Base-by-base conservation (phyloP, 2,797 vertebrate genomes). In the Lemur catta region DNA sequence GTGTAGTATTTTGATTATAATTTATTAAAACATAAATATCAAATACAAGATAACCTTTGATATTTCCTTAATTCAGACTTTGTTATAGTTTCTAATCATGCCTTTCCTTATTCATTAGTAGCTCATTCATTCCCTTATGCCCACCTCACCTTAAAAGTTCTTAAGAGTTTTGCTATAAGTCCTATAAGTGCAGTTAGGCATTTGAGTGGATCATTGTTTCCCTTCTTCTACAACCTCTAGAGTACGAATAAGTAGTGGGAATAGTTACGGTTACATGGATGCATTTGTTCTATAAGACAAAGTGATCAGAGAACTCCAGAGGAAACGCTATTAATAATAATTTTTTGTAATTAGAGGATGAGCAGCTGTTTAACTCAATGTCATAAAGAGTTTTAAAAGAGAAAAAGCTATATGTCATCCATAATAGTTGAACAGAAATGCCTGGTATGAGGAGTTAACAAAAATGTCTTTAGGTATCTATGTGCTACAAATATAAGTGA, bases 271-370 rank as follows among this genome's bases (percentile, higher is more conserved):
- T 97, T 97, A 97, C 84, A 94, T 97, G 92, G 91, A 95, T 98
- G 78, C 33, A 20, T 97, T 98, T 98, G 74, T 97, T 97, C 94
- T 96, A 96, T 98, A 98, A 98, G 97, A 98, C 95, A 98, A 95
- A 96, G 94, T 97, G 95, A 98, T 98, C 92, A 95, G 96, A 98
- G 97, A 97, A 97, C 94, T 98, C 95, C 82, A 98, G 93, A 98
- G 96, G 93, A 98, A 98, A 97, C 97, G 91, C 96, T 98, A 97
- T 98, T 97, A 97, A 97, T 98, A 95, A 78, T 80, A 98, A 82
- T 97, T 97, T 98, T 98, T 98, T 14, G 33, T 97, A 97, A 94
- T 97, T 57, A 98, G 92, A 92, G 92, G 95, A 33, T 89, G 86
- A 98, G 95, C 87, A 91, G 85, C 91, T 98, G 78, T 98, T 89